Base-by-base conservation (phyloP, 2,113 vertebrate species). In the Grallaria varia region DNA sequence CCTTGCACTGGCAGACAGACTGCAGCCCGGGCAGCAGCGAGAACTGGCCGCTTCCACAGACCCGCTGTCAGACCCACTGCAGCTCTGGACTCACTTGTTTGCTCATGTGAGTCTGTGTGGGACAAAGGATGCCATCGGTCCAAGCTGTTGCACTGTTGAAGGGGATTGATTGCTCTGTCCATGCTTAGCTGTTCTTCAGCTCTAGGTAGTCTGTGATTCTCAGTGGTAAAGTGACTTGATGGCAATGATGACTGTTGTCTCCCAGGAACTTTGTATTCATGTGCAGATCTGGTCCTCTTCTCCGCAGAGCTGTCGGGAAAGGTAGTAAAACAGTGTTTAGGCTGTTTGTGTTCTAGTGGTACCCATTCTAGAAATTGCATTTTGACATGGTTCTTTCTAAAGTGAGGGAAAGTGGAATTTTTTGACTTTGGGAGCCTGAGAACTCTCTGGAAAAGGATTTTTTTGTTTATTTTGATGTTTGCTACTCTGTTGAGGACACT, bases 1-100 rank as follows among this genome's bases (percentile, higher is more conserved):
- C 37, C 73, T 58, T 67, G 27, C 39, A 12, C 7, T 50, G 52
- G 5, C 0, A 0, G 7, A 14, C 15, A 24, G 49, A 2, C 35
- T 15, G 44, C 44, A 49, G 68, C 35, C 39, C 10, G 27, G 21
- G 35, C 56, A 53, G 30, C 10, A 24, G 23, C 49, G 27, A 35
- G 42, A 20, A 23, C 47, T 35, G 55, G 21, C 19, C 24, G 1
- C 31, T 40, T 45, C 66, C 62, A 24, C n/a, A n/a, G n/a, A n/a
- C n/a, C n/a, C n/a, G n/a, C n/a, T n/a, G n/a, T n/a, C n/a, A n/a
- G n/a, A n/a, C n/a, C n/a, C n/a, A n/a, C n/a, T n/a, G n/a, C n/a
- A n/a, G n/a, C n/a, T n/a, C n/a, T n/a, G n/a, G n/a, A n/a, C n/a
- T n/a, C n/a, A n/a, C n/a, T n/a, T n/a, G n/a, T n/a, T n/a, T n/a